Conservation (phyloP, 1,140 invertebrate genomes). For the Neodiprion lecontei region DNA sequence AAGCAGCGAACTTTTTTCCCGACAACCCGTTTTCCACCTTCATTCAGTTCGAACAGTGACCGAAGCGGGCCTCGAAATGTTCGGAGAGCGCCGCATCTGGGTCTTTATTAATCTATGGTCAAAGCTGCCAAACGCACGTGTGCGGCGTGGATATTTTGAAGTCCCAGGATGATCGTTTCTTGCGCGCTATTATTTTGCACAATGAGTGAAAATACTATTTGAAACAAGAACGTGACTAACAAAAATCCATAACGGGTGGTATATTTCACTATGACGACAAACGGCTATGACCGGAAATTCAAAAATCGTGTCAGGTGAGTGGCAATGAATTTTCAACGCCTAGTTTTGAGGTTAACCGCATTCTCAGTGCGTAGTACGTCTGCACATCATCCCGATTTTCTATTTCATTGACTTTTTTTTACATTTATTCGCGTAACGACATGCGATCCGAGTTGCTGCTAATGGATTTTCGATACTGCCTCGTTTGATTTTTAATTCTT, state of each 20-base stretch:
- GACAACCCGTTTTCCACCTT: too few relatives aligned
- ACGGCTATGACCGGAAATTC: neutral
- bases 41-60: too few relatives aligned
- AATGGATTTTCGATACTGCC: neutral
- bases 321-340: neutral
- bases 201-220: neutral
- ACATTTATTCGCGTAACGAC: too few relatives aligned
- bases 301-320: constrained; percentile 4
- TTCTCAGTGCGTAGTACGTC: neutral
- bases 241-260: neutral
- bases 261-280: neutral
- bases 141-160: neutral
- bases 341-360: neutral
- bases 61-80: too few relatives aligned
- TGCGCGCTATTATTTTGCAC: neutral
- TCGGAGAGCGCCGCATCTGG: too few relatives aligned
- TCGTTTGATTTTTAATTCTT: neutral
- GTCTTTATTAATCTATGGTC: too few relatives aligned
- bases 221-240: neutral
- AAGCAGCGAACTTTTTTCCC: too few relatives aligned
- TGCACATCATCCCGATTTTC: too few relatives aligned
- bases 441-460: neutral
- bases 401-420: too few relatives aligned
- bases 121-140: constrained; percentile 3
- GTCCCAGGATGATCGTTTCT: neutral